Percentiles rank a stretch among this genome's conserved stretches.
phyloP scores from a whole-genome alignment of 2,888 invertebrate genomes.

The Chromoteleia sp. region DNA sequence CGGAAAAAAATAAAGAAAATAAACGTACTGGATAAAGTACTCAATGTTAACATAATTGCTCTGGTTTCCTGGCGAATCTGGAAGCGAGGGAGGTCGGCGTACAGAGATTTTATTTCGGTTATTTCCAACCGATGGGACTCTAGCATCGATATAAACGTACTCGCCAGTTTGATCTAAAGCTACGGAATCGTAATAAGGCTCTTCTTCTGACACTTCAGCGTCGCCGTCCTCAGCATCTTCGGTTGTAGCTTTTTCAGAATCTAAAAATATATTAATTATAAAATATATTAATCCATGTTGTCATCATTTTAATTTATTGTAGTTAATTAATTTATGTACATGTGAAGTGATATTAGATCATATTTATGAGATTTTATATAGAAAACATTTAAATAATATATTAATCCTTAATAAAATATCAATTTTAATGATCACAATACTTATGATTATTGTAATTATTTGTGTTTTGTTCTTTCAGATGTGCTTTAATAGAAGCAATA shows the following conservation, averaged over 20 bases:
- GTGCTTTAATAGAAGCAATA: too few relatives aligned
- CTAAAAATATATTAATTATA: slow-evolving; percentile 64
- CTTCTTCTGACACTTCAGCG: slow-evolving; percentile 83
- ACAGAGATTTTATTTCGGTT: slow-evolving; percentile 79
- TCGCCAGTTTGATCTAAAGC: slow-evolving; percentile 87
- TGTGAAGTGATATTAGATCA: neutral
- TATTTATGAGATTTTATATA: too few relatives aligned
- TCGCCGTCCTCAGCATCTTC: slow-evolving; percentile 84
- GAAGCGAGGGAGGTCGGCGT: slow-evolving; percentile 85
- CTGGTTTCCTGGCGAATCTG: slow-evolving; percentile 91
- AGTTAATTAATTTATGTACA: neutral
- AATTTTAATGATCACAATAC: too few relatives aligned
- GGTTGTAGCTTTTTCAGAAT: slow-evolving; percentile 82
- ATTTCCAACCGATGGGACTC: slow-evolving; percentile 83
- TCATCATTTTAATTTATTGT: slow-evolving; percentile 18
- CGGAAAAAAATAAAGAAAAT: slow-evolving; percentile 1
- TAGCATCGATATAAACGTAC: slow-evolving; percentile 91
- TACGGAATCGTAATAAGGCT: slow-evolving; percentile 86
- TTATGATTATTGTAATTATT: too few relatives aligned
- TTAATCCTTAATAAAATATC: too few relatives aligned
- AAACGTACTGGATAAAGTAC: slow-evolving; percentile 92
- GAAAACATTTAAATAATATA: too few relatives aligned
- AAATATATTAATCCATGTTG: slow-evolving; percentile 6
- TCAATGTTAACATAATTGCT: slow-evolving; percentile 97
- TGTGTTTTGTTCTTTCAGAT: too few relatives aligned